These are phyloP conservation scores for Glyphotaelius pellucidus DNA, from an alignment of 2,888 invertebrate genomes.

Conservation along the genomic window DNA sequence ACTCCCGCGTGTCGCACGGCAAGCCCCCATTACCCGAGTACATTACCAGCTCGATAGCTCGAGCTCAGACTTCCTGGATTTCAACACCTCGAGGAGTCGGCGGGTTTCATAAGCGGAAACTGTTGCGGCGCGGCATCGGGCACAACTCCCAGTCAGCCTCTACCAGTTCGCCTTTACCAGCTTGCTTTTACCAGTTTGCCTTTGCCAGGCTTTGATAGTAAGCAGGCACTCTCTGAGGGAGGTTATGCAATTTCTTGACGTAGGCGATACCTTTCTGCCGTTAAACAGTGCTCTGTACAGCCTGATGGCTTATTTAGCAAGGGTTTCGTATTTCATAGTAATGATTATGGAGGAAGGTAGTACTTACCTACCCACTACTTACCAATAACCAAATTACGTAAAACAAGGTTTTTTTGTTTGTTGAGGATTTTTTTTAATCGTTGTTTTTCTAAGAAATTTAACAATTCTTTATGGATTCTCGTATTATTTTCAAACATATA, in stretches of 20 bases:
- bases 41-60: neutral
- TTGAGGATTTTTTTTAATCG: too few relatives aligned
- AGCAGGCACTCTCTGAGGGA: neutral
- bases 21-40: neutral
- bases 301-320: neutral
- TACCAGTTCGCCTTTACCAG: neutral
- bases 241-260: slow-evolving; percentile 4
- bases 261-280: neutral
- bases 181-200: neutral
- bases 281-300: neutral
- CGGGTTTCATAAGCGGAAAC: slow-evolving; percentile 56
- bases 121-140: slow-evolving; percentile 25
- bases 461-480: too few relatives aligned
- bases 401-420: neutral
- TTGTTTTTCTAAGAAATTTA: too few relatives aligned
- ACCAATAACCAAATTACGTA: neutral
- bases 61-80: slow-evolving; percentile 32
- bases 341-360: neutral
- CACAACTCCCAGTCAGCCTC: neutral
- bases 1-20: neutral
- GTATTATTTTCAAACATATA: too few relatives aligned
- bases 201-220: neutral
- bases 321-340: neutral
- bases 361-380: neutral
- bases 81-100: slow-evolving; percentile 35